phyloP scores from a whole-genome alignment of 1,140 invertebrate species.

The Papilio glaucus region DNA sequence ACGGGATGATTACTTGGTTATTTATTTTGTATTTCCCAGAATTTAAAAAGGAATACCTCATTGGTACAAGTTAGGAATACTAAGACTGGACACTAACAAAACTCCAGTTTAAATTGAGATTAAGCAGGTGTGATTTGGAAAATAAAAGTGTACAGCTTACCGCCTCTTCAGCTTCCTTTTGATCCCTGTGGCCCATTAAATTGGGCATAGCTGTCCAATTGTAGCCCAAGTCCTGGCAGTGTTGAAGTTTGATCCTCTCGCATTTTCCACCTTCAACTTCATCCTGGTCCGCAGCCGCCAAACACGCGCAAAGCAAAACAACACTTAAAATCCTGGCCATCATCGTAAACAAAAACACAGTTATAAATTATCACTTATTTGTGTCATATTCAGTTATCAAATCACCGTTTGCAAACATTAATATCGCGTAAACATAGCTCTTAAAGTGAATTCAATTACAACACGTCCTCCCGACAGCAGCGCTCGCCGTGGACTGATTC shows the following conservation, averaged over 20 bases:
- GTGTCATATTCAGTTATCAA: slow-evolving; percentile 71
- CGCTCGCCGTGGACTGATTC: slow-evolving; percentile 66
- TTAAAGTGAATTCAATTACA: slow-evolving; percentile 12
- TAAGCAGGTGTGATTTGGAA: neutral
- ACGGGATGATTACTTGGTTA: too few relatives aligned
- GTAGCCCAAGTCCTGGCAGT: slow-evolving; percentile 93
- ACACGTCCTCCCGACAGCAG: slow-evolving; percentile 48
- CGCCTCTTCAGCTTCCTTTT: slow-evolving; percentile 88
- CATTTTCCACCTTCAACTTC: slow-evolving; percentile 85
- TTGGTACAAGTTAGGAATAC: too few relatives aligned
- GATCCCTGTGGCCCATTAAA: slow-evolving; percentile 90
- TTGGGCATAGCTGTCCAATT: slow-evolving; percentile 96
- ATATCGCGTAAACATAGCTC: slow-evolving; percentile 61
- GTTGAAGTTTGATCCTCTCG: slow-evolving; percentile 90
- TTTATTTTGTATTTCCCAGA: too few relatives aligned
- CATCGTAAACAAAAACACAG: slow-evolving; percentile 49
- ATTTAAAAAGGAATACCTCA: too few relatives aligned
- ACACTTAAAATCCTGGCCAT: slow-evolving; percentile 72
- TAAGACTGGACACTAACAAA: too few relatives aligned
- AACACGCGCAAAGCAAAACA: slow-evolving; percentile 62
- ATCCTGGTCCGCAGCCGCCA: slow-evolving; percentile 68
- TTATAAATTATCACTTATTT: slow-evolving; percentile 52
- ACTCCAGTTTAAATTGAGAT: neutral
- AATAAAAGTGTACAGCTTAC: slow-evolving; percentile 78
- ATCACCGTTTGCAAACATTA: slow-evolving; percentile 58